Evolutionary conservation across 2,888 invertebrate species (phyloP), one percentile per base, ranked within the genome.

Genomic region (Xanthia icteritia): DNA sequence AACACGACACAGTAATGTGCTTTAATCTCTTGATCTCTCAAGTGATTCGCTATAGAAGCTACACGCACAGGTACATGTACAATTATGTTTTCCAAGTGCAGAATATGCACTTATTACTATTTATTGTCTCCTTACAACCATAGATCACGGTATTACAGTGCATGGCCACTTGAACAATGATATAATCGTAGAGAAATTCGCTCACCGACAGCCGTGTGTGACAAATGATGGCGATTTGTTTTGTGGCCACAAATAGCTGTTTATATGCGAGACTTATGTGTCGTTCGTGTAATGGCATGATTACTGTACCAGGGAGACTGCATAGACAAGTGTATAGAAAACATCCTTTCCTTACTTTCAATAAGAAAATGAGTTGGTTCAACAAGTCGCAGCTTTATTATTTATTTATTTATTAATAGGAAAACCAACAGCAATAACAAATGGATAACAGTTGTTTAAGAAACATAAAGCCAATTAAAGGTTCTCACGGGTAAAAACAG

Each of bases 151-250:
- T 27, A 63, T 64, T 75, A 71, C 39, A 74, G 72, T 80, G 58
- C 68, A 76, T 81, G 68, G n/a, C 39, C 54, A 75, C 76, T 69
- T 78, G 68, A 80, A 86, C 78, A 86, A 80, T 76, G 76, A 81
- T 82, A 86, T 85, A 83, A 79, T 77, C 86, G 89, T 84, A 88
- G 92, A 89, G 93, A 94, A 94, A 94, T 90, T 90, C 85, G 88
- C 86, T 89, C 84, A 88, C 89, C 87, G 83, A 89, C 86, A 86
- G 89, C 89, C 90, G 84, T 87, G 89, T 91, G 90, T 92, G 89
- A 93, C 91, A 93, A 92, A 94, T 91, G 90, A 89, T 86, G 86
- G 89, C 82, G 88, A 93, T 94, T 92, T 92, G 91, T 90, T 91
- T 90, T 88, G 89, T 89, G 88, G 81, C 90, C 88, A 88, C 88